Base-by-base conservation (phyloP, 2,113 vertebrate genomes). In the Blennius ocellaris region DNA sequence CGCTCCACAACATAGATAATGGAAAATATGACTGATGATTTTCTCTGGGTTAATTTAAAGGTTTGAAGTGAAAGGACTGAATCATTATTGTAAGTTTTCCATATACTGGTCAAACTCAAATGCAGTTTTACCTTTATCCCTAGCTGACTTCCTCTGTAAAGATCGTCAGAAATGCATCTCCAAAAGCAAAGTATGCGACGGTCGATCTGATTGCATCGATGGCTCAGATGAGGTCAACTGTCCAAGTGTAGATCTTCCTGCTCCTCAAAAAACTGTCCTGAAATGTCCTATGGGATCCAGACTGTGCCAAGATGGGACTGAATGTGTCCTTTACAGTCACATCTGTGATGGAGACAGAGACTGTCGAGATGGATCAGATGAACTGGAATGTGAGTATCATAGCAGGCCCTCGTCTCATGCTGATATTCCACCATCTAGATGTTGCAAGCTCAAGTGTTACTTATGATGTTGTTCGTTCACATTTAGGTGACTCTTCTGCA, bases 351-450 rank as follows among this genome's bases (percentile, higher is more conserved):
- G 95, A 6, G 91, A 95, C 8, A 68, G n/a, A 3, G 96, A 97
- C 88, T 97, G 96, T 51, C 50, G 9, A 0, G 96, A 97, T 52
- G 95, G 94, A 57, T 96, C 96, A 0, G 95, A 97, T 62, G 87
- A 91, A 70, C 49, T 59, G 6, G 69, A 6, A 41, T 89, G 86
- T 53, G 56, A 68, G 69, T 30, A 30, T 30, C 21, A 4, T 30
- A 30, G 21, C 21, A 30, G 21, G 4, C 21, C 2, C 21, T 30
- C 2, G 21, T 4, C 21, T 30, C 21, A 30, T 30, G 21, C 2
- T 30, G 21, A 2, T 30, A 30, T 30, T 2, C 21, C 21, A 30
- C 4, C 21, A 30, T 30, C 21, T 4, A 30, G 21, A 30, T 30
- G 21, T 30, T 30, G 21, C 21, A 30, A 4, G n/a, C n/a, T n/a